phyloP scores from a whole-genome alignment of 2,113 vertebrate genomes.

The Acanthisitta chloris region DNA sequence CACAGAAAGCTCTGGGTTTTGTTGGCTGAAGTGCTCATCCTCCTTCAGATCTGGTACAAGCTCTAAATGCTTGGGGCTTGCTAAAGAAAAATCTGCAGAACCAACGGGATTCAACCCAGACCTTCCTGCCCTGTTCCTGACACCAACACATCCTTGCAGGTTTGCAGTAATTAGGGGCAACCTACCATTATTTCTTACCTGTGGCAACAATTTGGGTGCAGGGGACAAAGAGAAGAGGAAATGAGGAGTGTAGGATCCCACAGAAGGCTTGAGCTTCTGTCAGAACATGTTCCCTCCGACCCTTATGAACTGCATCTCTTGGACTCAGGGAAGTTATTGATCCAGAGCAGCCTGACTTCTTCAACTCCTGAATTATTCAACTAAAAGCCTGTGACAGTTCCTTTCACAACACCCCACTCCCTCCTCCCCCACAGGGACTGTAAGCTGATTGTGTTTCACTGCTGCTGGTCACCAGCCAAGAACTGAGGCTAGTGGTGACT shows the following conservation, averaged over 20 bases:
- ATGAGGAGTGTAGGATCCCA: not conserved
- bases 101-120: not conserved
- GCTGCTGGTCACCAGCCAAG: not conserved
- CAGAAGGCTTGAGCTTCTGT: not conserved
- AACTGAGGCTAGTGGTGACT: not conserved
- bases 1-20: not conserved
- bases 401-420: not conserved
- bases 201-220: not conserved
- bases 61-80: not conserved
- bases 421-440: not conserved
- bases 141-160: not conserved
- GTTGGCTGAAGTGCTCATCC: not conserved
- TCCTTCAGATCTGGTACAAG: not conserved
- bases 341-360: not conserved
- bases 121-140: not conserved
- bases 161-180: not conserved
- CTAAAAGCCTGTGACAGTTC: not conserved
- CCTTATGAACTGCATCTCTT: not conserved
- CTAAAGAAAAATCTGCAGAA: not conserved
- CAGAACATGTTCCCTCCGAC: not conserved
- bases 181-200: not conserved
- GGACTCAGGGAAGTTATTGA: not conserved
- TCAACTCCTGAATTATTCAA: slow-evolving; percentile 4
- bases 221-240: not conserved
- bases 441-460: not conserved